Percentiles rank a stretch among this genome's conserved stretches.
Evolutionary conservation across 1,140 invertebrate species (phyloP).

Genomic region (Maconellicoccus hirsutus): DNA sequence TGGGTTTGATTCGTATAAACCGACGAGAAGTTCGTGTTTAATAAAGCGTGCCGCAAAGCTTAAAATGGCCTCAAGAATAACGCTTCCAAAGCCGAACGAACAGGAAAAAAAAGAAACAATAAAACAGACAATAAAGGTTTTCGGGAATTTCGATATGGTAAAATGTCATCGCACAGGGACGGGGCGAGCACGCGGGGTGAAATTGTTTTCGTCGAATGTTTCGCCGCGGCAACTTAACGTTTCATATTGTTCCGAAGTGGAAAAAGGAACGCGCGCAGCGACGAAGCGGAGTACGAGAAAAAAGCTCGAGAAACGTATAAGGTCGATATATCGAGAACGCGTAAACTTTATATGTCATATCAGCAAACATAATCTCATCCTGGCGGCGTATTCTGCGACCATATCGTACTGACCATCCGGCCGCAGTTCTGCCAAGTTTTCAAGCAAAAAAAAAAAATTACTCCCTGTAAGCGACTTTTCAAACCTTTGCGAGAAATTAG

Average conservation of each 20-base stretch:
- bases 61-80: conserved; percentile 5
- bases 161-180: not conserved
- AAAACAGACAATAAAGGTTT: conserved; percentile 9
- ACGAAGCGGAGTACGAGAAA: not conserved
- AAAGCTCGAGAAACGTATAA: not conserved
- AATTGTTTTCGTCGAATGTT: conserved; percentile 4
- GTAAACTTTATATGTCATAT: not conserved
- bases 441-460: no score
- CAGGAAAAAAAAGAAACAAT: not conserved
- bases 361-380: not conserved
- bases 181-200: not conserved
- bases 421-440: no score
- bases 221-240: not conserved
- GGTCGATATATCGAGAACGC: conserved; percentile 2
- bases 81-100: not conserved
- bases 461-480: no score
- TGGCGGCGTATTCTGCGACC: not conserved
- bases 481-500: no score
- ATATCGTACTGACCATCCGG: no score
- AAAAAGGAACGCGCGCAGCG: not conserved
- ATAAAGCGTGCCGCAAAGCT: conserved; percentile 1
- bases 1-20: conserved; percentile 8
- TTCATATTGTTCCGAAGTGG: not conserved
- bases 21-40: not conserved
- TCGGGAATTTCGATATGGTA: not conserved